Base-by-base conservation (phyloP, 2,797 vertebrate genomes). In the Phaenicophaeus curvirostris region DNA sequence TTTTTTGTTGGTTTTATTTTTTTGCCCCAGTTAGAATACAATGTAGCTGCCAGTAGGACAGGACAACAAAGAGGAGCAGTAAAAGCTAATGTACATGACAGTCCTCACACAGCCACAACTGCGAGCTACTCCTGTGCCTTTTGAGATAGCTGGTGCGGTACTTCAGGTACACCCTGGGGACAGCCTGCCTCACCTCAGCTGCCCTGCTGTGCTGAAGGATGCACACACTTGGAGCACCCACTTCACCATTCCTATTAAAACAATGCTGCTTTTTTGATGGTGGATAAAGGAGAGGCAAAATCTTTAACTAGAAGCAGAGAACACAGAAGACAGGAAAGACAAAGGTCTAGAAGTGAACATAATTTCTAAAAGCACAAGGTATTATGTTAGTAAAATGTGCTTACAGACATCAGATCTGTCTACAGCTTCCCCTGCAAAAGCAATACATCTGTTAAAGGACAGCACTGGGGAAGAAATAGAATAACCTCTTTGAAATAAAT, bases 1-100 rank as follows among this genome's bases (percentile, higher is more conserved):
- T 6, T 6, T 35, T 18, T 30, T 27, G n/a, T 14, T 4, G 14
- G 30, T 31, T 7, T n/a, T 28, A 1, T 2, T 4, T 8, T 31
- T 41, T 12, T 8, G n/a, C 3, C 23, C 58, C 5, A 31, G 42
- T 42, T 15, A 35, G 58, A 20, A 50, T 23, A 31, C 35, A 41
- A 51, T 65, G 51, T 3, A 71, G 50, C 33, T 21, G 35, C 33
- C 35, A 46, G 46, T 46, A 46, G 46, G 46, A 8, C 19, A 46
- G 46, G 57, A 41, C 3, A 8, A 35, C 42, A 35, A 14, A 6
- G 15, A 31, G 44, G 23, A 58, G 44, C 8, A 3, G 63, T 21
- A 30, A 21, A 28, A 57, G 63, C 28, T 16, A 63, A 50, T 4
- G 23, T 30, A 14, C 28, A 18, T 10, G 44, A 50, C 14, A 11